Evolutionary conservation across 2,113 vertebrate species (phyloP).

Genomic region (Dromas ardeola): DNA sequence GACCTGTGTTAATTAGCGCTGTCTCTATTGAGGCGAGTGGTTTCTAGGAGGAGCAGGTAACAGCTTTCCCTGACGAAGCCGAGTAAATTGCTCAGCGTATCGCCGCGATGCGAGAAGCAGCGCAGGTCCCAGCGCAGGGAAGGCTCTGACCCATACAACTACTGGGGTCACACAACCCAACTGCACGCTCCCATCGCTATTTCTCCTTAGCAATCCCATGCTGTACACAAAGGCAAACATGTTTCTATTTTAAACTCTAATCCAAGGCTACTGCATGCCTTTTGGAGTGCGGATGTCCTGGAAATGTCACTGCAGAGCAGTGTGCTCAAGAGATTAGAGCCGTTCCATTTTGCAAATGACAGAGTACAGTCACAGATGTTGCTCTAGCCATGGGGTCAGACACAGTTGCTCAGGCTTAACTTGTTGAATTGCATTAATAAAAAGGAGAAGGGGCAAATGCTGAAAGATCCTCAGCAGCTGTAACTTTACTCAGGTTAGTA

Average conservation of each 20-base stretch:
- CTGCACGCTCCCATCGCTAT: neutral
- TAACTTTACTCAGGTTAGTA: neutral
- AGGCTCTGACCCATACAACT: neutral
- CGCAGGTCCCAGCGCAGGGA: neutral
- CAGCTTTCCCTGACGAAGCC: neutral
- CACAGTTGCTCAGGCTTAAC: neutral
- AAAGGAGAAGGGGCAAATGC: neutral
- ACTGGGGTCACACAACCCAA: neutral
- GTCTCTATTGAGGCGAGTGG: rapidly evolving
- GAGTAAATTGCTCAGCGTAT: neutral
- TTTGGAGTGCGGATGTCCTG: constrained; percentile 49
- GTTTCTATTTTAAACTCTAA: constrained; percentile 36
- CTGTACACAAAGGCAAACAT: neutral
- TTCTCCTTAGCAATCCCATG: neutral
- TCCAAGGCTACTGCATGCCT: constrained; percentile 39
- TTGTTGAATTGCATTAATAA: neutral
- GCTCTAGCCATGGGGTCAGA: neutral
- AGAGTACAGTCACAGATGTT: constrained; percentile 28
- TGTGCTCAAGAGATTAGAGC: constrained; percentile 42
- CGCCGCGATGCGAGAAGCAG: neutral
- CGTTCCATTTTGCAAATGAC: constrained; percentile 32
- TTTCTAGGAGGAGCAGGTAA: neutral
- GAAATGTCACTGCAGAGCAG: constrained; percentile 60
- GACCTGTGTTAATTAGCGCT: neutral
- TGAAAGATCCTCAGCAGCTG: neutral